These are phyloP conservation scores for Rhabdomys pumilio DNA, from an alignment of 2,797 vertebrate genomes.

Conservation along the genomic window DNA sequence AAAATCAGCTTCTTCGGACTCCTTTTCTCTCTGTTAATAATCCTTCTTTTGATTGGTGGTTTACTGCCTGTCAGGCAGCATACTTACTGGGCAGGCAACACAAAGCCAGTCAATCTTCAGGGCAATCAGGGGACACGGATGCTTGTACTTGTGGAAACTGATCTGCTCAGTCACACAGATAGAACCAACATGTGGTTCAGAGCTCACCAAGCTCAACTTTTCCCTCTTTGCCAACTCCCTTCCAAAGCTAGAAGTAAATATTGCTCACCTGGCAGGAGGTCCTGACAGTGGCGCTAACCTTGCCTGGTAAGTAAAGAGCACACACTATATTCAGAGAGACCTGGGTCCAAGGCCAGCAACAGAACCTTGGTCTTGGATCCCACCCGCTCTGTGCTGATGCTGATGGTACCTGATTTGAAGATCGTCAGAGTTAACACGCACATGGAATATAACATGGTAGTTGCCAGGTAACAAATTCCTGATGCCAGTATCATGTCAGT, in stretches of 20 bases:
- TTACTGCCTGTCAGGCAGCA: not conserved
- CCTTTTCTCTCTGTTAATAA: not conserved
- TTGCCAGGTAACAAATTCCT: not conserved
- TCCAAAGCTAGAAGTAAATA: not conserved
- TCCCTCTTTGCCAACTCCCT: not conserved
- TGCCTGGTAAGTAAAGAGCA: not conserved
- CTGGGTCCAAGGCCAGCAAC: not conserved
- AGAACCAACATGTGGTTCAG: not conserved
- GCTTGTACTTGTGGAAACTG: not conserved
- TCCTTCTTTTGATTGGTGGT: not conserved
- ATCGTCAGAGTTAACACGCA: not conserved
- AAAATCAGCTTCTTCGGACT: not conserved
- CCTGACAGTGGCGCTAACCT: no score
- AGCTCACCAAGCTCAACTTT: not conserved
- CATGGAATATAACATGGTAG: not conserved
- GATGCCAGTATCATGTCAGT: not conserved
- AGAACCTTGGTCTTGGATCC: not conserved
- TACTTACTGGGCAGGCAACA: no score
- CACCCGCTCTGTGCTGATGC: not conserved
- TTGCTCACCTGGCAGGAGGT: not conserved
- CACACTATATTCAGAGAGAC: not conserved
- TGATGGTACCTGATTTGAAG: not conserved
- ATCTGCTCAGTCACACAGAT: not conserved
- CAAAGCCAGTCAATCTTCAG: not conserved
- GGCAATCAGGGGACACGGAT: not conserved